Conservation (phyloP, 2,797 vertebrate genomes). For the Trichosurus vulpecula region DNA sequence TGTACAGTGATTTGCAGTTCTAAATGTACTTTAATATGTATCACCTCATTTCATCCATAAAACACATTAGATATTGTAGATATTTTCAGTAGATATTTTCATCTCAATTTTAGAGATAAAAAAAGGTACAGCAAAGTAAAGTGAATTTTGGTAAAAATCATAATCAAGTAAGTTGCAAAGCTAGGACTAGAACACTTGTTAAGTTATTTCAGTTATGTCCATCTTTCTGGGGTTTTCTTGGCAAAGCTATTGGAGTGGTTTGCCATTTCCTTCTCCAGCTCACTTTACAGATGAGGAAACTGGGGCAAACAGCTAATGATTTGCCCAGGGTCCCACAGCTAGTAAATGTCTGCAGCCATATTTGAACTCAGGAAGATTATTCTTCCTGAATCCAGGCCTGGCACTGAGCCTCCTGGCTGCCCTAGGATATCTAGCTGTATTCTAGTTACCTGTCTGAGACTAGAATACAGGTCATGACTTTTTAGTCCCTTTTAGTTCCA, state of each 20-base stretch:
- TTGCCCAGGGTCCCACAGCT: not conserved
- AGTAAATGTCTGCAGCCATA: not conserved
- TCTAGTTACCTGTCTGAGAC: not conserved
- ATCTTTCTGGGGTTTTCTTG: not conserved
- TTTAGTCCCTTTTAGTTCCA: not conserved
- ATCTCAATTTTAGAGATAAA: slow-evolving; percentile 18
- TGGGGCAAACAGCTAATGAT: not conserved
- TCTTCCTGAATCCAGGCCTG: not conserved
- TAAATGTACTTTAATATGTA: slow-evolving; percentile 34
- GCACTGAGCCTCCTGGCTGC: not conserved
- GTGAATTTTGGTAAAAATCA: not conserved
- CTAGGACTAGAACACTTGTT: not conserved
- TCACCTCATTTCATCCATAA: not conserved
- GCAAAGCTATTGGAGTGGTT: not conserved
- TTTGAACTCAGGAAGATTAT: not conserved
- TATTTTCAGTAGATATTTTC: not conserved
- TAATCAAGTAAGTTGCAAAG: slow-evolving; percentile 15
- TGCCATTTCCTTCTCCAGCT: not conserved
- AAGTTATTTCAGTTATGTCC: not conserved
- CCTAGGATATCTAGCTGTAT: not conserved
- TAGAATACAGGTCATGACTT: not conserved
- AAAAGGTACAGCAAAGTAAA: slow-evolving; percentile 13
- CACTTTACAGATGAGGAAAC: not conserved
- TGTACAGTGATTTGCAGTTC: slow-evolving; percentile 2
- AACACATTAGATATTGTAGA: no score